Base-by-base conservation (phyloP, 1,140 invertebrate species). In the Tetramorium parvispinum region DNA sequence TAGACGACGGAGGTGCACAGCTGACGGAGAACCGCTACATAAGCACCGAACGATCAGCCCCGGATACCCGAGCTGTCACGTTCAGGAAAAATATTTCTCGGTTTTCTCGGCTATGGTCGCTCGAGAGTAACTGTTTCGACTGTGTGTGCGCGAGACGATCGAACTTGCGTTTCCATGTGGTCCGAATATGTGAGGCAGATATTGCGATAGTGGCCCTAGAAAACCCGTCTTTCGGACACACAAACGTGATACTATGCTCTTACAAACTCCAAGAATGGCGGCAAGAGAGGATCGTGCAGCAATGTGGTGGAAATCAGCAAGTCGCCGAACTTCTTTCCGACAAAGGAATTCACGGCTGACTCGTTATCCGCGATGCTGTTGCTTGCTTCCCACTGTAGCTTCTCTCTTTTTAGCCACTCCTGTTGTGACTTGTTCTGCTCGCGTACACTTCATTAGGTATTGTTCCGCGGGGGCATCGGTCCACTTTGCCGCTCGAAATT, bases 371-470 rank as follows among this genome's bases (percentile, higher is more conserved):
- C 24, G 27, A 43, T 65, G 40, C 63, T 70, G 71, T 86, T 78
- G 71, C 82, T 63, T 61, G 65, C 68, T 57, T 37, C 75, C 46
- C 77, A 49, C 8, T 40, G 66, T 61, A 76, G 57, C 32, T 51
- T 46, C 65, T 71, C 78, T 65, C 79, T 70, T 78, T 49, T 78
- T 32, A 27, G 68, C 37, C 10, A 57, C 11, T 65, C 63, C 13
- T 18, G 85, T 32, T 61, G 73, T 75, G 85, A 89, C 87, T 85
- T 85, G 75, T 87, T 88, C 27, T 21, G 37, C 76, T 65, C 87
- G 59, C 65, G 83, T 88, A 88, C 89, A 88, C 87, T 90, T 90
- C 89, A 91, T 91, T 91, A 91, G 66, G 11, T 70, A 76, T 73
- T 46, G 76, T 71, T 68, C 89, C 75, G 27, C 18, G 61, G 87